These are phyloP conservation scores for Lagopus muta DNA, from an alignment of 2,113 vertebrate species.

Conservation along the genomic window DNA sequence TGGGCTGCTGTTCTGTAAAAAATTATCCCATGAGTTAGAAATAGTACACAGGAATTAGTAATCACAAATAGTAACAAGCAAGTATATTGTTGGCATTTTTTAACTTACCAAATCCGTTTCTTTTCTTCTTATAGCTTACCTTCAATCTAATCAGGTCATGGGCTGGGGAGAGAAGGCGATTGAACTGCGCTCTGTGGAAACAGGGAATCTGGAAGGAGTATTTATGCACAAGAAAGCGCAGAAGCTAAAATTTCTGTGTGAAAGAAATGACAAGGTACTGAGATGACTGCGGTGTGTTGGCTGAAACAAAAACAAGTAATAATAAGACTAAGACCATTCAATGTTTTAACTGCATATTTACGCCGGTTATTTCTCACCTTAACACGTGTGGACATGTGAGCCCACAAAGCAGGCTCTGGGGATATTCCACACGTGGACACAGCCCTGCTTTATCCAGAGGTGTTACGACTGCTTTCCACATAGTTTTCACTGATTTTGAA, in stretches of 20 bases:
- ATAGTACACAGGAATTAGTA: background rate
- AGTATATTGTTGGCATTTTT: background rate
- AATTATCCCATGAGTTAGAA: background rate
- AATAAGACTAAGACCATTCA: background rate
- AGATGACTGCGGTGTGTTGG: background rate
- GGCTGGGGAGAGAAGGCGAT: slow-evolving; percentile 97
- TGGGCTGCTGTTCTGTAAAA: background rate
- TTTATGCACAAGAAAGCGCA: slow-evolving; percentile 97
- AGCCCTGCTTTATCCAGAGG: background rate
- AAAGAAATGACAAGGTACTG: slow-evolving; percentile 95
- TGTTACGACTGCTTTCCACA: background rate
- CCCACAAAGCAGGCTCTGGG: background rate
- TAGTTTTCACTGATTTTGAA: background rate
- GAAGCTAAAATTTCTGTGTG: slow-evolving; percentile 95
- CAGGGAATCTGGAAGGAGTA: slow-evolving; percentile 89
- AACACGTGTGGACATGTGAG: background rate
- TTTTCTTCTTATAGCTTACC: slow-evolving; percentile 82
- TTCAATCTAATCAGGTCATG: slow-evolving; percentile 95
- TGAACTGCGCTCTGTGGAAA: slow-evolving; percentile 89
- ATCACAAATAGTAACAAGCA: background rate
- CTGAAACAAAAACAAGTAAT: background rate
- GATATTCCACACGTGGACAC: background rate
- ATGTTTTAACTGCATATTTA: background rate
- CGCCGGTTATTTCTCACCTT: background rate
- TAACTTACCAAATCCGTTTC: background rate